Percentiles rank a stretch among this genome's conserved stretches.
These are phyloP conservation scores for Engraulis encrasicolus DNA, from an alignment of 2,113 vertebrate genomes.

Conservation along the genomic window DNA sequence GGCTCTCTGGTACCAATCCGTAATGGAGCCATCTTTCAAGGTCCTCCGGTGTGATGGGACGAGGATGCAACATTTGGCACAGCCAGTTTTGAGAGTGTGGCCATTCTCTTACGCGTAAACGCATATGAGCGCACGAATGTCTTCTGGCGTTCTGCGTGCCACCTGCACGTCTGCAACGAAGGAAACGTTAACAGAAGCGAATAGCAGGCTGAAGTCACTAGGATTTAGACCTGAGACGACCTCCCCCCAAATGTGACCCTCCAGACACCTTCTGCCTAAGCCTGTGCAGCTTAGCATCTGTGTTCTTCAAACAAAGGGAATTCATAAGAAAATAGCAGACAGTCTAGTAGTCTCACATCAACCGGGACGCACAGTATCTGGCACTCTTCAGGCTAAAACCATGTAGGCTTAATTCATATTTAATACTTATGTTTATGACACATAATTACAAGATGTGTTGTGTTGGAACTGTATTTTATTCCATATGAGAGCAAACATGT, in stretches of 20 bases:
- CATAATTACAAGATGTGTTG: no score
- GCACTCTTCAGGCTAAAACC: not conserved
- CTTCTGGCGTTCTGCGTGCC: no score
- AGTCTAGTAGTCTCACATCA: not conserved
- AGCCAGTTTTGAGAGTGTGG: not conserved
- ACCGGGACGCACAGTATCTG: no score
- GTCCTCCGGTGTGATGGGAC: not conserved
- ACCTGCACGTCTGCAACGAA: no score
- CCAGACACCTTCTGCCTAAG: not conserved
- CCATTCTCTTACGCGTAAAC: no score
- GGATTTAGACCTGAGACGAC: not conserved
- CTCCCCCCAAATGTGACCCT: no score
- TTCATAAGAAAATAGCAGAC: not conserved
- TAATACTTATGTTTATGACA: no score
- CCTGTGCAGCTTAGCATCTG: not conserved
- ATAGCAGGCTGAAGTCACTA: not conserved
- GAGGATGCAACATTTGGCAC: constrained; percentile 7
- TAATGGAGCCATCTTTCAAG: constrained; percentile 8
- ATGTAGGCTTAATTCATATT: not conserved
- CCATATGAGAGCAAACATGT: no score
- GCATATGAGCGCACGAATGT: not conserved
- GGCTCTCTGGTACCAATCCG: not conserved
- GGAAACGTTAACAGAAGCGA: no score
- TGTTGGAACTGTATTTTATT: no score
- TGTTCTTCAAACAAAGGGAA: not conserved